Conservation (phyloP, 23 tunicate genomes). For the Halocynthia roretzi region DNA sequence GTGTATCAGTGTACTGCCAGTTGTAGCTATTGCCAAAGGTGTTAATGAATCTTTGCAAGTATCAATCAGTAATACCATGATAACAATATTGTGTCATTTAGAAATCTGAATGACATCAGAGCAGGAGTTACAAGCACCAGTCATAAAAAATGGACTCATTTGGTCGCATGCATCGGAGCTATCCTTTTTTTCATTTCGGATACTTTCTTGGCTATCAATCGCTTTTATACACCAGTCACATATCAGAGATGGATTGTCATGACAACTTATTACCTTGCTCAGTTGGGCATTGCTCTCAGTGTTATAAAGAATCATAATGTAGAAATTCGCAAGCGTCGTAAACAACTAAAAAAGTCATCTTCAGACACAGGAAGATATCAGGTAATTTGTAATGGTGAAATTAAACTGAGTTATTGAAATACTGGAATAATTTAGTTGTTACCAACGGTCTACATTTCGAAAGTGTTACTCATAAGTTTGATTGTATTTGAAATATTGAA, state of each 20-base stretch:
- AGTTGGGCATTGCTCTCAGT: constrained; percentile 76
- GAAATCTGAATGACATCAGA: constrained; percentile 48
- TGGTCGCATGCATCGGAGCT: constrained; percentile 80
- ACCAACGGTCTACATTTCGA: no score
- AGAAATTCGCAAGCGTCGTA: constrained; percentile 27
- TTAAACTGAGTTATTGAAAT: no score
- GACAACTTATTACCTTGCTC: constrained; percentile 89
- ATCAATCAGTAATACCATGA: no score
- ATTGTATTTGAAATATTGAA: no score
- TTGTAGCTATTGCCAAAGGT: no score
- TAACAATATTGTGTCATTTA: not conserved
- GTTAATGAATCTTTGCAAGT: no score
- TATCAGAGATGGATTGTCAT: constrained; percentile 90
- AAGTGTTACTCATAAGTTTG: no score
- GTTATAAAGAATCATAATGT: constrained; percentile 73
- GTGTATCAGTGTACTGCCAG: no score
- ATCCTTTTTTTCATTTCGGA: constrained; percentile 70
- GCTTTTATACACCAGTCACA: constrained; percentile 69
- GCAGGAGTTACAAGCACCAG: constrained; percentile 80
- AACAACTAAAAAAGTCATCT: constrained; percentile 27
- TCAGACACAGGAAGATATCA: no score
- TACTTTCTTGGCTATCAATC: constrained; percentile 72
- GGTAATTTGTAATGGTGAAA: no score
- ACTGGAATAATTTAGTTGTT: no score
- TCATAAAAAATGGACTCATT: constrained; percentile 77